A percentile compares a stretch with the other conserved stretches of the same genome.
phyloP scores from a whole-genome alignment of 2,113 vertebrate genomes.

The Anguilla japonica region DNA sequence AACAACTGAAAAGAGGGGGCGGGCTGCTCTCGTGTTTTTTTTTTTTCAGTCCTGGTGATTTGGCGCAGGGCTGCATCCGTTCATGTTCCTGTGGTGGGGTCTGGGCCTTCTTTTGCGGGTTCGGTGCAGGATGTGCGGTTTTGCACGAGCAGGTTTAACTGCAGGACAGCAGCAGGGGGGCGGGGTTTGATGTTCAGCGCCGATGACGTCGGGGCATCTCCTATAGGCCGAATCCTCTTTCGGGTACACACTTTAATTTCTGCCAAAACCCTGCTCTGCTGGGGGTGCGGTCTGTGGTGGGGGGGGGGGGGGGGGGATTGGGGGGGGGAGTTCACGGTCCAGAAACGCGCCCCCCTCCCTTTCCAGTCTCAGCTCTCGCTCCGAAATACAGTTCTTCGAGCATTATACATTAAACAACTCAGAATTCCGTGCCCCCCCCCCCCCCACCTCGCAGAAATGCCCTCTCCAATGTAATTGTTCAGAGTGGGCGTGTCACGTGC shows the following conservation, averaged over 20 bases:
- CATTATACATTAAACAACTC: background rate
- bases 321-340: conserved; percentile 17
- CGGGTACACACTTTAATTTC: conserved; percentile 41
- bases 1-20: too few relatives aligned
- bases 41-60: too few relatives aligned
- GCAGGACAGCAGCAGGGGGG: conserved; percentile 38
- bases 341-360: conserved; percentile 61
- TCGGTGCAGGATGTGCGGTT: conserved; percentile 28
- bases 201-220: conserved; percentile 44
- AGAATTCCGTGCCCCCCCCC: background rate
- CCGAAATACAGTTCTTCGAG: conserved; percentile 1
- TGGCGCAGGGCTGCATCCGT: too few relatives aligned
- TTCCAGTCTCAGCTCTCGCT: conserved; percentile 28
- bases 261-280: conserved; percentile 64
- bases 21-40: too few relatives aligned
- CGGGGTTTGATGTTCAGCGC: conserved; percentile 19
- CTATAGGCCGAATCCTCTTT: conserved; percentile 56
- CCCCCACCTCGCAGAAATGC: background rate
- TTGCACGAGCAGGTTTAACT: conserved; percentile 48
- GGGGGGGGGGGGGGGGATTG: conserved; percentile 23
- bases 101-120: too few relatives aligned
- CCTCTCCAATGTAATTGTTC: background rate
- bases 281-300: conserved; percentile 52
- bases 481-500: background rate
- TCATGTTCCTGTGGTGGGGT: too few relatives aligned